Evolutionary conservation across 2,888 invertebrate species (phyloP), one percentile per base, ranked within the genome.

Genomic region (Chalcis sispes): DNA sequence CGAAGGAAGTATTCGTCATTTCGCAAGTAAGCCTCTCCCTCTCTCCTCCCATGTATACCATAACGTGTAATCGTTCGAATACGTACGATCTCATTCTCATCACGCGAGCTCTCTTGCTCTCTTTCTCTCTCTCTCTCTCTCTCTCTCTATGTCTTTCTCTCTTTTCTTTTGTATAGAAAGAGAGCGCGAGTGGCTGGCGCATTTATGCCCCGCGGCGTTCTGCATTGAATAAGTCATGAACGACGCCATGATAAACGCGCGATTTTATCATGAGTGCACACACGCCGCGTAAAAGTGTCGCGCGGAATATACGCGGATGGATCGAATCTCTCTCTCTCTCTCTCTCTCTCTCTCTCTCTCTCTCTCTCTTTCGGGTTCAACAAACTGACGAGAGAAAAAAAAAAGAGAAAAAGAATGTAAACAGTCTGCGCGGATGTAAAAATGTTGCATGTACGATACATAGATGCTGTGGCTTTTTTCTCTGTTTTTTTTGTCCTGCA

Each of bases 211-310:
- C 77, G 78, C 71, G 71, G 71, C 76, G 71, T 81, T 80, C 75
- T 66, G 76, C 62, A 80, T 82, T 83, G 83, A 83, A 83, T 83
- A 83, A 83, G 80, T 82, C 83, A 83, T 83, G 83, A 82, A 82
- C 79, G 81, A 81, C 78, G 75, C 78, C 75, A 62, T 81, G 82
- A 83, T 81, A 83, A 82, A 80, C 80, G 69, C 77, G 76, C 80
- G 82, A 82, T 83, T 82, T 81, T 82, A 83, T 83, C 83, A 80
- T 72, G 62, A 48, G 67, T n/a, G n/a, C n/a, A n/a, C n/a, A n/a
- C n/a, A n/a, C n/a, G n/a, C n/a, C n/a, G n/a, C n/a, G 77, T 79
- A 80, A 82, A 81, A 83, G 76, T 82, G 79, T 80, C 80, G 79
- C 61, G 75, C 50, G 78, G 54, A 70, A 74, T 77, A 52, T 56